A percentile compares a stretch with the other conserved stretches of the same genome.
phyloP scores from a whole-genome alignment of 2,113 vertebrate genomes.

The Pluvialis apricaria region DNA sequence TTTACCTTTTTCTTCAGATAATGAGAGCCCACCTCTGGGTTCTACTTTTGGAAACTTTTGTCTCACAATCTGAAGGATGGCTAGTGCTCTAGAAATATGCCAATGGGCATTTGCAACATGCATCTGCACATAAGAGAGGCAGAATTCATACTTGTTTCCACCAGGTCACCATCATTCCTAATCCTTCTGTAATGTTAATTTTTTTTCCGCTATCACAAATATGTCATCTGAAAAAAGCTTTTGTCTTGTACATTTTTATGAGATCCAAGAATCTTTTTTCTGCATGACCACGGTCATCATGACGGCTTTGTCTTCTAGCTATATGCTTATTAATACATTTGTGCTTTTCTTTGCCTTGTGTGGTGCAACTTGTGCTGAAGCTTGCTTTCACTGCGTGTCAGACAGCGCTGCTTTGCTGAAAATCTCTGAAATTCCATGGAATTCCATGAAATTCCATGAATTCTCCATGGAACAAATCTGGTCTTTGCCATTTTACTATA shows the following conservation, averaged over 20 bases:
- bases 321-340: constrained; percentile 1
- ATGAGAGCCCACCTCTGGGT: neutral
- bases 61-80: neutral
- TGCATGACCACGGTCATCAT: neutral
- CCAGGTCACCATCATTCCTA: neutral
- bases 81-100: neutral
- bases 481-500: constrained; percentile 13
- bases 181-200: neutral
- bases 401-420: neutral
- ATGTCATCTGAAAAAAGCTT: neutral
- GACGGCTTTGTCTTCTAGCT: neutral
- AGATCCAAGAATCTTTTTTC: neutral
- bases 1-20: neutral
- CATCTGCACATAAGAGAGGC: neutral
- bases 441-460: too few relatives aligned
- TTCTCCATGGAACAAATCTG: constrained; percentile 15
- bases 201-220: neutral
- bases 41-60: neutral
- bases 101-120: neutral
- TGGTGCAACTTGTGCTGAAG: constrained; percentile 2
- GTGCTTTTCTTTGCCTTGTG: neutral
- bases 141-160: neutral
- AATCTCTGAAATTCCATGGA: constrained; percentile 25
- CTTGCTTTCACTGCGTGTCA: neutral
- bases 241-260: neutral